Conservation (phyloP, 2,888 invertebrate genomes). For the Phasia obesa region DNA sequence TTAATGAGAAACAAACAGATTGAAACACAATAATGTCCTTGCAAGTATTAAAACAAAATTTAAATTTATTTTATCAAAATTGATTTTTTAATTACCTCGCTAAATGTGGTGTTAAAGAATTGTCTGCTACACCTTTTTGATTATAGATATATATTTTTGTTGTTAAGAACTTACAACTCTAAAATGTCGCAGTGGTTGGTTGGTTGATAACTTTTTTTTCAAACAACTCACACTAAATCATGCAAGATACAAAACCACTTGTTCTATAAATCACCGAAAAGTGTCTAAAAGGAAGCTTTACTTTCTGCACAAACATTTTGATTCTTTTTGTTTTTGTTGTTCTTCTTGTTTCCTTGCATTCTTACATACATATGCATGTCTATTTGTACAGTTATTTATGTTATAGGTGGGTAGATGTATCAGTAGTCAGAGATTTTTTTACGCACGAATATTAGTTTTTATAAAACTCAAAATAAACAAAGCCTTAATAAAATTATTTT, state of each 20-base stretch:
- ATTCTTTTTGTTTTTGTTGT: constrained; percentile 3
- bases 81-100: constrained; percentile 66
- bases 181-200: constrained; percentile 23
- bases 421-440: neutral
- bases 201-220: constrained; percentile 1
- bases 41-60: constrained; percentile 52
- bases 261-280: constrained; percentile 65
- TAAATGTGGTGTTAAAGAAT: constrained; percentile 39
- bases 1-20: constrained; percentile 65
- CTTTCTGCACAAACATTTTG: constrained; percentile 60
- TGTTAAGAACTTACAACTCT: neutral
- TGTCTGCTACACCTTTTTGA: constrained; percentile 32
- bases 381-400: neutral
- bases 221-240: constrained; percentile 57
- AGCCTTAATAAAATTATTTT: too few relatives aligned
- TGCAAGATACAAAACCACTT: constrained; percentile 59
- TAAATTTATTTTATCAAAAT: constrained; percentile 58
- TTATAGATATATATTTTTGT: too few relatives aligned
- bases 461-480: too few relatives aligned
- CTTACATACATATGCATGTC: constrained; percentile 4
- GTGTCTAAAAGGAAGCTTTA: constrained; percentile 64
- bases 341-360: neutral
- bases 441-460: too few relatives aligned
- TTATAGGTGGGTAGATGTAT: neutral
- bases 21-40: constrained; percentile 23